phyloP scores from a whole-genome alignment of 2,797 vertebrate genomes.

The Meda fulgida region DNA sequence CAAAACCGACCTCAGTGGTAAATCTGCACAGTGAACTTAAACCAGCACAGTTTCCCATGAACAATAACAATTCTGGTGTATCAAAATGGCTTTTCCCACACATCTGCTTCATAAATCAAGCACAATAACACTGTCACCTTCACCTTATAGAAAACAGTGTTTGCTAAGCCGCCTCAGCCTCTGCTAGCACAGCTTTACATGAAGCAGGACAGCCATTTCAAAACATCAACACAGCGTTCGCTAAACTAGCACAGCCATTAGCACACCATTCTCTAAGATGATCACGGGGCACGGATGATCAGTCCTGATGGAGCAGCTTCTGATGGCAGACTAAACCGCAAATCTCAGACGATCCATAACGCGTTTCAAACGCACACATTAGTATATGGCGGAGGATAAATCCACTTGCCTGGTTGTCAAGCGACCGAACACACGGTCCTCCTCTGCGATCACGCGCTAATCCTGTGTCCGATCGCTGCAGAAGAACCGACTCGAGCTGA shows the following conservation, averaged over 20 bases:
- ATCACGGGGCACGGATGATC: conserved; percentile 1
- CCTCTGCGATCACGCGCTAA: conserved; percentile 82
- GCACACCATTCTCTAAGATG: conserved; percentile 23
- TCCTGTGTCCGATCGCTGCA: conserved; percentile 84
- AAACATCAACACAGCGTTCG: conserved; percentile 32
- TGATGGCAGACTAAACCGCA: neutral
- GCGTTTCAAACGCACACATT: neutral
- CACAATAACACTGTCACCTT: neutral
- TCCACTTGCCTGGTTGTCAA: conserved; percentile 90
- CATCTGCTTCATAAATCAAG: neutral
- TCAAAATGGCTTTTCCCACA: conserved; percentile 39
- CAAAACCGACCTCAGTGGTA: neutral
- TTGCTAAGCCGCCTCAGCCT: neutral
- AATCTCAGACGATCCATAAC: neutral
- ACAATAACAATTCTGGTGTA: conserved; percentile 15
- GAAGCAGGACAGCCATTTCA: conserved; percentile 41
- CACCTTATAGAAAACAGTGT: neutral
- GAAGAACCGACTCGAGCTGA: conserved; percentile 63
- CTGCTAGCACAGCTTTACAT: neutral
- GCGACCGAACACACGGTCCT: conserved; percentile 54
- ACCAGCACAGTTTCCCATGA: neutral
- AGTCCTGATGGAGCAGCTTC: neutral
- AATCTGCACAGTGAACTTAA: neutral
- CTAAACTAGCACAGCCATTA: conserved; percentile 42
- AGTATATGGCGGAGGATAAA: conserved; percentile 51